Conservation (phyloP, 2,113 vertebrate species). For the Crypturellus undulatus region DNA sequence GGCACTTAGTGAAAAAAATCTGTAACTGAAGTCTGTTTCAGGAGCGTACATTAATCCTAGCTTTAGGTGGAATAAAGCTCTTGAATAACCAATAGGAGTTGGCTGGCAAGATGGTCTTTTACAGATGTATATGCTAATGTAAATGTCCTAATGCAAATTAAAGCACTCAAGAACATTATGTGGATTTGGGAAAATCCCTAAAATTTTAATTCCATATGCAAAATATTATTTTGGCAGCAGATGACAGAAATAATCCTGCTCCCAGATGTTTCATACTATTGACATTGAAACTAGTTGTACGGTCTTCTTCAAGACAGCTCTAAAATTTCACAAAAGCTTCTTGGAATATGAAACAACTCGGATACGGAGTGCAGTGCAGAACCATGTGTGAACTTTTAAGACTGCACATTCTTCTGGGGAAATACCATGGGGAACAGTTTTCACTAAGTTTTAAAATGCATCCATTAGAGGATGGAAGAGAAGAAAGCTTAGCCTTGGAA, state of each 20-base stretch:
- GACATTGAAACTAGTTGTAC: slow-evolving; percentile 19
- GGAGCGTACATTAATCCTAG: slow-evolving; percentile 47
- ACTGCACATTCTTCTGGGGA: background rate
- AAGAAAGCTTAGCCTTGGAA: background rate
- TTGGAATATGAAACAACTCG: background rate
- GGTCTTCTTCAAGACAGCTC: slow-evolving; percentile 14
- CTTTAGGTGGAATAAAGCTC: slow-evolving; percentile 58
- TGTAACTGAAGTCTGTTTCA: slow-evolving; percentile 14
- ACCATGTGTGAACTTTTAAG: background rate
- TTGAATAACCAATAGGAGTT: slow-evolving; percentile 28
- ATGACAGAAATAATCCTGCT: slow-evolving; percentile 65
- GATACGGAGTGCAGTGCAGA: background rate
- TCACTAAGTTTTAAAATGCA: background rate
- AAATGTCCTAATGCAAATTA: slow-evolving; percentile 47
- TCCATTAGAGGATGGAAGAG: background rate
- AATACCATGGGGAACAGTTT: background rate
- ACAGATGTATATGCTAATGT: slow-evolving; percentile 50
- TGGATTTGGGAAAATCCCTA: slow-evolving; percentile 64
- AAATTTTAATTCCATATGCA: slow-evolving; percentile 69
- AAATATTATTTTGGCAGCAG: slow-evolving; percentile 64
- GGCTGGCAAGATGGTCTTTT: slow-evolving; percentile 36
- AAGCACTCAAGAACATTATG: slow-evolving; percentile 36
- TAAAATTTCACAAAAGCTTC: slow-evolving; percentile 28
- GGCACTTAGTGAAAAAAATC: slow-evolving; percentile 32
- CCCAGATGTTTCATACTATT: slow-evolving; percentile 46